Conservation (phyloP, 2,888 invertebrate genomes). For the Steinernema carpocapsae region DNA sequence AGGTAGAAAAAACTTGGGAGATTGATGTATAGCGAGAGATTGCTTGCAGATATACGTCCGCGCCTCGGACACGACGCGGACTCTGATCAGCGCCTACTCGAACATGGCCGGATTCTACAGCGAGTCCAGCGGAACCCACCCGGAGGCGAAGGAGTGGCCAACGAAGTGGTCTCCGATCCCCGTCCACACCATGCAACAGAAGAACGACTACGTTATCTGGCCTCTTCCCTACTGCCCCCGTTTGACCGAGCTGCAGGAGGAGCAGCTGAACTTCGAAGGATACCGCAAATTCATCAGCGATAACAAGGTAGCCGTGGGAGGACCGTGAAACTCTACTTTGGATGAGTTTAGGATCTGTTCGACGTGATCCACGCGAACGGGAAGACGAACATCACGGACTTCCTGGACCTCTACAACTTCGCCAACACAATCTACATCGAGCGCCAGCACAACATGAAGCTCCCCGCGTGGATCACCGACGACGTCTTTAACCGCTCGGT, state of each 20-base stretch:
- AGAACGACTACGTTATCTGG: slow-evolving; percentile 16
- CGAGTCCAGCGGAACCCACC: neutral
- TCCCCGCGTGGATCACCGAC: slow-evolving; percentile 36
- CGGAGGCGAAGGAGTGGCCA: slow-evolving; percentile 17
- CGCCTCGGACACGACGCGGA: slow-evolving; percentile 19
- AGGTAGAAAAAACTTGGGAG: neutral
- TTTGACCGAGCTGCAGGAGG: slow-evolving; percentile 13
- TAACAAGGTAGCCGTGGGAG: neutral
- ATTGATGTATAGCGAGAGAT: neutral
- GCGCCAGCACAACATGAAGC: slow-evolving; percentile 8
- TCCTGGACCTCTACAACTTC: neutral
- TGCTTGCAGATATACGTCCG: slow-evolving; percentile 11
- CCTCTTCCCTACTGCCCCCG: slow-evolving; percentile 29
- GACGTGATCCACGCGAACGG: slow-evolving; percentile 22
- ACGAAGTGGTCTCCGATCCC: slow-evolving; percentile 31
- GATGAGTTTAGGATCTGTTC: slow-evolving; percentile 16
- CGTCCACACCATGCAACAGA: slow-evolving; percentile 14
- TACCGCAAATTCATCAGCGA: slow-evolving; percentile 10
- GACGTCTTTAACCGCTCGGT: neutral
- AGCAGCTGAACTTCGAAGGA: neutral
- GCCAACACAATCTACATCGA: slow-evolving; percentile 29
- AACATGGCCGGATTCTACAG: slow-evolving; percentile 33
- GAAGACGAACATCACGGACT: neutral
- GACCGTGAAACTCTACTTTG: slow-evolving; percentile 1
- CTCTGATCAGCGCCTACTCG: slow-evolving; percentile 33